Evolutionary conservation across 2,797 vertebrate species (phyloP), one percentile per base, ranked within the genome.

Genomic region (Taenioides sp.): DNA sequence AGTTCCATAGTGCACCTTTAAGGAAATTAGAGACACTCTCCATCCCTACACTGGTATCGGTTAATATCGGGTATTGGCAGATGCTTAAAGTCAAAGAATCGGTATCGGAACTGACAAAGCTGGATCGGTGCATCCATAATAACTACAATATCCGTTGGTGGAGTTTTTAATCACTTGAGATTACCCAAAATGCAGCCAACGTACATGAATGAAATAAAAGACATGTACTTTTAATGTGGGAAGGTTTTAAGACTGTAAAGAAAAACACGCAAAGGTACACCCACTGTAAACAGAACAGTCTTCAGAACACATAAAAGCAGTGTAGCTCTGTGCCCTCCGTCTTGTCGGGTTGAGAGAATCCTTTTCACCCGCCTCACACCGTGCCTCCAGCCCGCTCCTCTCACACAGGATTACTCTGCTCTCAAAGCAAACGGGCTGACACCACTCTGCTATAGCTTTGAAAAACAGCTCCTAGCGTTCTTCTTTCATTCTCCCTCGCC

Each of bases 341-440:
- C 18, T 67, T 72, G 65, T 68, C 40, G 54, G 61, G 25, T 69
- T 65, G 62, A 66, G 61, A 34, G 49, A 69, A 43, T 69, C 67
- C 73, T 14, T 72, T 58, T 80, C 40, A 69, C 72, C 22, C 63
- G 77, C 72, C 67, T 34, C 37, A 52, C 67, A 76, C 62, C 62
- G 65, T 49, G 65, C 52, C 65, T 85, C 68, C 69, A 27, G 11
- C 27, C 57, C 57, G 27, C 57, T 59, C 14, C 57, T 59, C 57
- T 28, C n/a, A 59, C 12, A 81, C 74, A 62, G 79, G 79, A 84
- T 90, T 88, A 87, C 74, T 65, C 49, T 28, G 54, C 55, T 75
- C 69, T 83, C 62, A 84, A 84, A 84, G 75, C 72, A 83, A 85
- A 79, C 81, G 78, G 77, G 76, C 86, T 82, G 86, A 87, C 84